These are phyloP conservation scores for Stichopus chloronotus DNA, from an alignment of 35 echinoderm and acorn worm species.

Conservation along the genomic window DNA sequence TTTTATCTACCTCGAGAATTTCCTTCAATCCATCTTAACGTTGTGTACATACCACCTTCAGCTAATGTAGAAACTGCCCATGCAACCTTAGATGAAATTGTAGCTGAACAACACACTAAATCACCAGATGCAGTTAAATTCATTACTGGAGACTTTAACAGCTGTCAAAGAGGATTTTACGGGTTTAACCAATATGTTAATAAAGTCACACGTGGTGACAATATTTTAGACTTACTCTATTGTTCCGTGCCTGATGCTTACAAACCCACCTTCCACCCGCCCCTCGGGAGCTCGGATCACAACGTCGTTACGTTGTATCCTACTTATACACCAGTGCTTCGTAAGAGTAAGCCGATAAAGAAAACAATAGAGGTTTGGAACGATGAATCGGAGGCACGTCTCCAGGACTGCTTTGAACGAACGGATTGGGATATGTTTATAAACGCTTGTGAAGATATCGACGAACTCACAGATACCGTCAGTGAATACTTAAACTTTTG, in stretches of 20 bases:
- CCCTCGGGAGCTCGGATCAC: constrained; percentile 13
- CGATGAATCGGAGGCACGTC: neutral
- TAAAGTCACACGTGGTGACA: too few species aligned
- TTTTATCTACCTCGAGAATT: constrained; percentile 35
- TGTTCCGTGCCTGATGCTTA: constrained; percentile 29
- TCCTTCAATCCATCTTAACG: too few species aligned
- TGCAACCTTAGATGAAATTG: neutral
- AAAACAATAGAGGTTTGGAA: constrained; percentile 38
- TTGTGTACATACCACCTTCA: constrained; percentile 43
- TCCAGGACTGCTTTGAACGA: neutral
- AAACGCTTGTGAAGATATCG: neutral
- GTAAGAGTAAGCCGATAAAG: constrained; percentile 2
- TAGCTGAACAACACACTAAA: constrained; percentile 25
- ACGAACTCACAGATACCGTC: constrained; percentile 13
- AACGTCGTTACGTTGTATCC: neutral
- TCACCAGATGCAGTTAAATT: too few species aligned
- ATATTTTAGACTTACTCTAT: too few species aligned
- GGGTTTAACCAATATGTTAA: too few species aligned
- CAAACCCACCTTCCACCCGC: constrained; percentile 11
- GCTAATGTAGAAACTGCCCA: constrained; percentile 20
- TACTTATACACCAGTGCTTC: constrained; percentile 11
- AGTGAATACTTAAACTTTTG: constrained; percentile 26
- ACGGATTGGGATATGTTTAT: neutral
- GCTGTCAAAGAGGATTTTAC: too few species aligned
- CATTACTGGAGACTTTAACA: too few species aligned